These are phyloP conservation scores for Trididemnum clinides DNA, from an alignment of 23 tunicate genomes.

Conservation along the genomic window DNA sequence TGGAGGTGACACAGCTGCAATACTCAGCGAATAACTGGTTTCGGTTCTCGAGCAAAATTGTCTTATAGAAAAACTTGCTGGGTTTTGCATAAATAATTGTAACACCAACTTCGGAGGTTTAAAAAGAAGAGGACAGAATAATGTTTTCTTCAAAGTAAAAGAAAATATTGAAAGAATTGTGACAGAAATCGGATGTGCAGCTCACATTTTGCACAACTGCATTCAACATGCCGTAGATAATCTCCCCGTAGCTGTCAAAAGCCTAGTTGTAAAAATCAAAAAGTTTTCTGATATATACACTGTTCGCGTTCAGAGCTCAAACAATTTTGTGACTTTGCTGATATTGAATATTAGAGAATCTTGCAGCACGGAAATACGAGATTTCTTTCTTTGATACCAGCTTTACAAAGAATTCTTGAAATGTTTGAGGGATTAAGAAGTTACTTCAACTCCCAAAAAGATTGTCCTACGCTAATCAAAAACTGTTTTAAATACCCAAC, in stretches of 20 bases:
- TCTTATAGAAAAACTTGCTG: constrained; percentile 61
- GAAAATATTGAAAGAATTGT: constrained; percentile 33
- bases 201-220: constrained; percentile 70
- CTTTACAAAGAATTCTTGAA: constrained; percentile 53
- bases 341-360: constrained; percentile 41
- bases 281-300: constrained; percentile 31
- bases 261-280: constrained; percentile 42
- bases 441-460: constrained; percentile 52
- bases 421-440: constrained; percentile 55
- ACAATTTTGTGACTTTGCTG: constrained; percentile 36
- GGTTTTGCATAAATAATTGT: constrained; percentile 65
- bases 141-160: constrained; percentile 62
- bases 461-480: constrained; percentile 49
- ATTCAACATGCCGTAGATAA: constrained; percentile 52
- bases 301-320: constrained; percentile 44
- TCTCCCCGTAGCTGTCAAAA: constrained; percentile 36
- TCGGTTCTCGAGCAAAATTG: constrained; percentile 55
- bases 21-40: too few relatives aligned
- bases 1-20: too few relatives aligned
- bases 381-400: constrained; percentile 54
- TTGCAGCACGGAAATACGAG: constrained; percentile 34
- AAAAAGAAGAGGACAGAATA: constrained; percentile 66
- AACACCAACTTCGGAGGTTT: constrained; percentile 69
- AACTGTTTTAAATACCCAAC: constrained; percentile 34
- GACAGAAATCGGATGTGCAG: constrained; percentile 61